A percentile compares a stretch with the other conserved stretches of the same genome.
Conservation (phyloP, 2,797 vertebrate species). For the Cyprinodon diabolis region DNA sequence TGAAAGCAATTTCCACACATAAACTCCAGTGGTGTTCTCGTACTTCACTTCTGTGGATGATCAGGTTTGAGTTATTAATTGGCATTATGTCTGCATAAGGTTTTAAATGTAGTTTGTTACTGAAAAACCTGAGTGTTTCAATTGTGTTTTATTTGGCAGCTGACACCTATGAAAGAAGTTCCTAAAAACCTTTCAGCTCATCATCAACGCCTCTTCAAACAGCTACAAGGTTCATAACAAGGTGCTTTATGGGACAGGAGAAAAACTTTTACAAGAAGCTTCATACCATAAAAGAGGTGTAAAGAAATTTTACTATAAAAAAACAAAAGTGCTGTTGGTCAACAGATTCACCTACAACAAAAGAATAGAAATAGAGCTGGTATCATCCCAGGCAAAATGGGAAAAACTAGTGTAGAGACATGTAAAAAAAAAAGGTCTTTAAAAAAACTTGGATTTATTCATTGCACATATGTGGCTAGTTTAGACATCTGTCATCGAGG, state of each 20-base stretch:
- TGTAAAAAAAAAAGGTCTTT: slow-evolving; percentile 2
- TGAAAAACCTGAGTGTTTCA: slow-evolving; percentile 39
- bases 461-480: not conserved
- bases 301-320: slow-evolving; percentile 30
- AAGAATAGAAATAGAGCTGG: slow-evolving; percentile 19
- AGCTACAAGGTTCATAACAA: slow-evolving; percentile 58
- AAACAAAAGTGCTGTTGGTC: slow-evolving; percentile 40
- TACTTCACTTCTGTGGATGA: slow-evolving; percentile 9
- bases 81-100: slow-evolving; percentile 21
- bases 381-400: slow-evolving; percentile 33
- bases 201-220: slow-evolving; percentile 60
- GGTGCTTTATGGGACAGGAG: slow-evolving; percentile 50
- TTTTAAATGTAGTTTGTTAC: slow-evolving; percentile 7
- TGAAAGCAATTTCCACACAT: not conserved
- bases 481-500: not conserved
- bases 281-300: slow-evolving; percentile 39
- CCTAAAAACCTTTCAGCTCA: slow-evolving; percentile 30
- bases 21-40: not conserved
- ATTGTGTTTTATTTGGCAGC: slow-evolving; percentile 32
- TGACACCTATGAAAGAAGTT: slow-evolving; percentile 29
- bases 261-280: slow-evolving; percentile 64
- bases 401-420: slow-evolving; percentile 38
- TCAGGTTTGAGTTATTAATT: slow-evolving; percentile 36
- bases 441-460: not conserved
- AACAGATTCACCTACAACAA: slow-evolving; percentile 34